Percentiles rank a stretch among this genome's conserved stretches.
These are phyloP conservation scores for Aphelinus atriplicis DNA, from an alignment of 1,140 invertebrate genomes.

Conservation along the genomic window DNA sequence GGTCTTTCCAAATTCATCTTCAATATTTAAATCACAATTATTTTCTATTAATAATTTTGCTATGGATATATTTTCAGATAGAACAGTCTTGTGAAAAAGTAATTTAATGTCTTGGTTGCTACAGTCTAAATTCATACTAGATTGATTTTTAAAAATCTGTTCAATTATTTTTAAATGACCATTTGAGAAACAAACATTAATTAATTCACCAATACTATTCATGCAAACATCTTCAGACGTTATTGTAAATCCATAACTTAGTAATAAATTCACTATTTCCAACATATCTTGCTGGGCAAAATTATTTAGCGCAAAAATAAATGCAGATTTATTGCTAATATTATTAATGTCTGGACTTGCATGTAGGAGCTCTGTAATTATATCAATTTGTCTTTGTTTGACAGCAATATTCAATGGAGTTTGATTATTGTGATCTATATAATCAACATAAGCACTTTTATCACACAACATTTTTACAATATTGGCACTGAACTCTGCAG, in stretches of 20 bases:
- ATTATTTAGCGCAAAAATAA: conserved; percentile 16
- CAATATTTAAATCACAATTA: conserved; percentile 10
- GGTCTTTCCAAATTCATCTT: background rate
- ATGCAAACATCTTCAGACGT: background rate
- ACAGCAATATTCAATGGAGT: conserved; percentile 26
- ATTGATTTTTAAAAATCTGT: background rate
- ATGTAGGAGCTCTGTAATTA: background rate
- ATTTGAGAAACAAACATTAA: background rate
- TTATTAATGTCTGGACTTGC: conserved; percentile 8
- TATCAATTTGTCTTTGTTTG: conserved; percentile 4
- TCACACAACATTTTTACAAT: conserved; percentile 1
- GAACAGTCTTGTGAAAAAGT: background rate
- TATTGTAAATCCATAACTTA: conserved; percentile 12
- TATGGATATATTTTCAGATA: background rate
- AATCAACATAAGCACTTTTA: conserved; percentile 17
- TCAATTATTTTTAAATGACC: background rate
- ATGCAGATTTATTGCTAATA: conserved; percentile 10
- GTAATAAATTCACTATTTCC: background rate
- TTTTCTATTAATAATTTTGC: conserved; percentile 14
- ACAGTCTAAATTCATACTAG: background rate
- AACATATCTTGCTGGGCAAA: background rate
- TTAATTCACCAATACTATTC: background rate
- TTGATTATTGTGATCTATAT: conserved; percentile 1
- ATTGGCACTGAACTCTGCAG: background rate
- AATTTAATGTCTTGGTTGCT: background rate